A percentile compares a stretch with the other conserved stretches of the same genome.
Conservation (phyloP, 2,113 vertebrate genomes). For the Notothenia rossii region DNA sequence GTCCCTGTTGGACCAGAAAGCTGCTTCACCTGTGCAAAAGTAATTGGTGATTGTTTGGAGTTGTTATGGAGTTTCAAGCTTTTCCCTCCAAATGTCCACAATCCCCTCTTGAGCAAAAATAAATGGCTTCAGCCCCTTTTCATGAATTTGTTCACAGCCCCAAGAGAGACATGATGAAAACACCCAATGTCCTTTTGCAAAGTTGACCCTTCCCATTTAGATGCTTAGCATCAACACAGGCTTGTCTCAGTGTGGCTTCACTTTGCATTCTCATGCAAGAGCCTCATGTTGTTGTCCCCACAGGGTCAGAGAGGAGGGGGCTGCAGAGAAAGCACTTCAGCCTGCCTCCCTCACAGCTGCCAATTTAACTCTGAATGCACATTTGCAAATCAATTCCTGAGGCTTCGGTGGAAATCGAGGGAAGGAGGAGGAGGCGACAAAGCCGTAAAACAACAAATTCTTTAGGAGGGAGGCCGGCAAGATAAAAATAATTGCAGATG, state of each 20-base stretch:
- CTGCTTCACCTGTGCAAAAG: conserved; percentile 37
- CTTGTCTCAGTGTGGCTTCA: conserved; percentile 67
- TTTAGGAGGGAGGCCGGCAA: conserved; percentile 23
- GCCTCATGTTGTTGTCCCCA: conserved; percentile 74
- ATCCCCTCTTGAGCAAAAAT: conserved; percentile 18
- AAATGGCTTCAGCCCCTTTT: conserved; percentile 25
- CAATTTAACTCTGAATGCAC: conserved; percentile 79
- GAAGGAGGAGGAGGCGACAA: conserved; percentile 33
- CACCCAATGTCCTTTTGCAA: conserved; percentile 74
- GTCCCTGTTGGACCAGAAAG: conserved; percentile 46
- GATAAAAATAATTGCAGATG: conserved; percentile 76
- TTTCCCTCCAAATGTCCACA: conserved; percentile 48
- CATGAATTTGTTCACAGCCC: conserved; percentile 33
- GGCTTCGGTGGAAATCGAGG: conserved; percentile 58
- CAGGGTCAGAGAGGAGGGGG: conserved; percentile 72
- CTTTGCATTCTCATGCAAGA: conserved; percentile 82
- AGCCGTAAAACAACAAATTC: conserved; percentile 79
- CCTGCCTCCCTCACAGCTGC: conserved; percentile 49
- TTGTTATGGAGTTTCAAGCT: conserved; percentile 37
- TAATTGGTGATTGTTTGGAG: conserved; percentile 49
- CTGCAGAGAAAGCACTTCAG: conserved; percentile 60
- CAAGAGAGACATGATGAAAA: conserved; percentile 58
- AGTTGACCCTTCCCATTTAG: conserved; percentile 68
- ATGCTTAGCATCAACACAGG: conserved; percentile 51
- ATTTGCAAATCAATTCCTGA: conserved; percentile 86